Conservation (phyloP, 2,113 vertebrate genomes). For the Orientallactaga bullata region DNA sequence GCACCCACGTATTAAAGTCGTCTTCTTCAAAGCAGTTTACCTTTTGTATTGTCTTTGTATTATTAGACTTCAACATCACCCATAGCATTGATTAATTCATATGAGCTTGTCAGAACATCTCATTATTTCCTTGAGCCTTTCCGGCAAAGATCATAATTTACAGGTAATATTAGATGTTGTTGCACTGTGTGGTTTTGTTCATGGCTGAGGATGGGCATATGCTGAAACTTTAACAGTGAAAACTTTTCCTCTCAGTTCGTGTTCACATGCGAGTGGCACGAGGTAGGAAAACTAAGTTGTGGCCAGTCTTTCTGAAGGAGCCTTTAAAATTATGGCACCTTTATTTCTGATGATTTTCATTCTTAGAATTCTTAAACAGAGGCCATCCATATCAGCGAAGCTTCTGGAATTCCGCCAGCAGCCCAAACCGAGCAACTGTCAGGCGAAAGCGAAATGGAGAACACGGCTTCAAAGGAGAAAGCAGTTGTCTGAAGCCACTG, state of each 20-base stretch:
- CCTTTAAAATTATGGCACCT: background rate
- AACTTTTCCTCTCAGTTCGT: background rate
- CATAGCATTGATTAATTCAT: background rate
- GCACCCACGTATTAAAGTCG: constrained; percentile 18
- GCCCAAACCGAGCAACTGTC: constrained; percentile 65
- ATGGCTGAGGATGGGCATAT: constrained; percentile 31
- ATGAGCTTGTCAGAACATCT: background rate
- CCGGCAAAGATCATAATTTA: constrained; percentile 46
- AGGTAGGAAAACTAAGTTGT: background rate
- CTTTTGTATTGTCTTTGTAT: constrained; percentile 20
- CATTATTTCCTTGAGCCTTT: constrained; percentile 29
- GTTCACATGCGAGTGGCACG: background rate
- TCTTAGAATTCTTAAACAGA: constrained; percentile 30
- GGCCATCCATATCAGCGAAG: constrained; percentile 59
- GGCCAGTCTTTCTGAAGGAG: background rate
- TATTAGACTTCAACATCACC: background rate
- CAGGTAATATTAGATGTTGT: constrained; percentile 39
- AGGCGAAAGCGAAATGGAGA: constrained; percentile 58
- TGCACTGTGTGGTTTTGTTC: constrained; percentile 27
- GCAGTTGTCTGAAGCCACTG: constrained; percentile 72
- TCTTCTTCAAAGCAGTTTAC: background rate
- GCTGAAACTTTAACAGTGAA: background rate
- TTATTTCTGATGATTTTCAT: constrained; percentile 13
- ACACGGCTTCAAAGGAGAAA: constrained; percentile 75
- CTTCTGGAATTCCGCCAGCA: constrained; percentile 38